Conservation (phyloP, 1,140 invertebrate species). For the Atta texana region DNA sequence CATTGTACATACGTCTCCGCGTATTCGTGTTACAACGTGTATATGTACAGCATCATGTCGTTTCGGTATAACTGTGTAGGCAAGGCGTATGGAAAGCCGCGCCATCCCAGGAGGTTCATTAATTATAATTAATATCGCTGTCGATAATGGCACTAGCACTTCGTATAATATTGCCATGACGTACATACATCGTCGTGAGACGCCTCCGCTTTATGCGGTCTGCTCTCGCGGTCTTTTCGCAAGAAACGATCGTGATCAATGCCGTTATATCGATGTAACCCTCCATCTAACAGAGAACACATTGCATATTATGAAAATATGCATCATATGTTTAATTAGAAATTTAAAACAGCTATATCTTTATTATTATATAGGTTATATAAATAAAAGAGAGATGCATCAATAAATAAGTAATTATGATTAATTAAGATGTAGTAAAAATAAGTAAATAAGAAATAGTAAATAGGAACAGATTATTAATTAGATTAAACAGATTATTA, state of each 20-base stretch:
- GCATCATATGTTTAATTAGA: neutral
- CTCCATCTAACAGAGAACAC: conserved; percentile 1
- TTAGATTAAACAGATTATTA: too few relatives aligned
- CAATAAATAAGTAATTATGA: conserved; percentile 1
- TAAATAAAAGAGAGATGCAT: neutral
- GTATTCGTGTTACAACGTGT: neutral
- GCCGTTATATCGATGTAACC: neutral
- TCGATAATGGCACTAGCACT: conserved; percentile 65
- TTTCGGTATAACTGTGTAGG: conserved; percentile 48
- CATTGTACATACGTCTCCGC: conserved; percentile 41
- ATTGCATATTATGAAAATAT: neutral
- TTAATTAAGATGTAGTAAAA: conserved; percentile 7
- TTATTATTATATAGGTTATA: neutral
- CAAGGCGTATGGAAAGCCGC: conserved; percentile 37
- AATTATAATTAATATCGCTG: conserved; percentile 74
- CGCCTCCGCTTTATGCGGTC: conserved; percentile 43
- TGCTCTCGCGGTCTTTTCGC: conserved; percentile 40
- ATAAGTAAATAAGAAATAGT: neutral
- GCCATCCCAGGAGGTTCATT: conserved; percentile 52
- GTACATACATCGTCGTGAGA: conserved; percentile 41
- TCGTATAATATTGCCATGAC: conserved; percentile 50
- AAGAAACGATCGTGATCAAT: conserved; percentile 42
- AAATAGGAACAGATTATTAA: neutral
- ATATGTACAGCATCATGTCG: conserved; percentile 11
- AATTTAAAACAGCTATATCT: neutral